Evolutionary conservation across 2,888 invertebrate genomes (phyloP), one percentile per base, ranked within the genome.

Genomic region (Cantharis rustica): DNA sequence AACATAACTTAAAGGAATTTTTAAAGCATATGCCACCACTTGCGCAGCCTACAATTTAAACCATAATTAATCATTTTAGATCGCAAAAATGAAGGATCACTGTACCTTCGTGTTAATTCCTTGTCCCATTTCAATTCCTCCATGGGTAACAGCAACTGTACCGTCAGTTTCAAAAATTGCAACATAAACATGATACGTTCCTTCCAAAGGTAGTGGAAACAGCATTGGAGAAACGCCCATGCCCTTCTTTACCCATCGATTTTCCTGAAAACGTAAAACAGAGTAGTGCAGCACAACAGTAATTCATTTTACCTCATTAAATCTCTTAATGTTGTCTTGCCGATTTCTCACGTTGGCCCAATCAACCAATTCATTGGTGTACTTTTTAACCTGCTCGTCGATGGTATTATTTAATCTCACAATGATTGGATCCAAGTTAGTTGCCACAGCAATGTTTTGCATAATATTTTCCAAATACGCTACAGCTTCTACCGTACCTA

Each of bases 201-300:
- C 89, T 23, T 88, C 85, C 31, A 90, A 86, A 0, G 87, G 82
- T 1, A 93, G 88, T 0, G 91, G 91, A 88, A 93, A 96, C 81
- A 91, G 91, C 91, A 95, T 92, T 3, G 94, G 91, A 10, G 93
- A 89, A 7, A 95, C 84, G 13, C 92, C 89, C 1, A 95, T 86
- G 0, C 94, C 96, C 61, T 91, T 91, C 85, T 96, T 96, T 82
- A 91, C 94, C 96, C 96, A 96, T 23, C 94, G 89, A 87, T 96
- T 95, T 71, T 90, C 89, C 92, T 92, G 82, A 80, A 15, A 68
- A n/a, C 13, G 5, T 1, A 10, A 7, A 7, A 47, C 47, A 47
- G 7, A n/a, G n/a, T n/a, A 47, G n/a, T n/a, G 7, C 23, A 66
- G 2, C 9, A 11, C 13, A 64, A 1, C 2, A 13, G 15, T 16